Percentiles rank a stretch among this genome's conserved stretches.
These are phyloP conservation scores for Apamea monoglypha DNA, from an alignment of 2,888 invertebrate genomes.

Conservation along the genomic window DNA sequence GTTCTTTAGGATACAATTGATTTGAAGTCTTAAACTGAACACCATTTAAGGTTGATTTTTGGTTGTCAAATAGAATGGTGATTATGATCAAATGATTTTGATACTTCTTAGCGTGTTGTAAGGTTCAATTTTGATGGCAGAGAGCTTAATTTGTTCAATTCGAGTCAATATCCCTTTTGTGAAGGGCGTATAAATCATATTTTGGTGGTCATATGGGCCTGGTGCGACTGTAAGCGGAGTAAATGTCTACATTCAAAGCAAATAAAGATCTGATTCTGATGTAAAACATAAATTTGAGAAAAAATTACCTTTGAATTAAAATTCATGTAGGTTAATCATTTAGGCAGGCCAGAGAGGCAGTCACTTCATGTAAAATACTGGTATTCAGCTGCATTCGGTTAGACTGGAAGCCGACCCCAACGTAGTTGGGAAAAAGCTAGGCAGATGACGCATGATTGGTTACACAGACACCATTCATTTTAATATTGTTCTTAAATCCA, in stretches of 20 bases:
- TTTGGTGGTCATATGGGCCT: slow-evolving; percentile 39
- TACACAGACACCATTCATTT: not conserved
- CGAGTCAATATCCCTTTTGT: slow-evolving; percentile 35
- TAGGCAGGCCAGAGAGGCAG: not conserved
- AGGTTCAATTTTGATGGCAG: slow-evolving; percentile 11
- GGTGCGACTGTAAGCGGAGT: slow-evolving; percentile 39
- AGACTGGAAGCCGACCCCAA: not conserved
- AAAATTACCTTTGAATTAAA: not conserved
- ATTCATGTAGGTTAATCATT: not conserved
- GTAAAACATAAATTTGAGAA: not conserved
- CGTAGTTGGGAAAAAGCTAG: too few relatives aligned
- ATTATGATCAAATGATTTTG: slow-evolving; percentile 21
- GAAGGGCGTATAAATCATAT: slow-evolving; percentile 55
- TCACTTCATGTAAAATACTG: not conserved
- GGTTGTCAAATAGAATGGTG: not conserved
- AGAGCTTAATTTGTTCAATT: slow-evolving; percentile 15
- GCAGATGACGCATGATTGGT: not conserved
- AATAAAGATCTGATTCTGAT: too few relatives aligned
- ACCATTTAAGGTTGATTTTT: slow-evolving; percentile 1
- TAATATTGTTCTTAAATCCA: slow-evolving; percentile 9
- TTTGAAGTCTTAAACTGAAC: not conserved
- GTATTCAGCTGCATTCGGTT: not conserved
- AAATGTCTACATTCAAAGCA: too few relatives aligned
- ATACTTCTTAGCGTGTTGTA: not conserved
- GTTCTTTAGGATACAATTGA: not conserved